These are phyloP conservation scores for Charina bottae DNA, from an alignment of 2,113 vertebrate genomes.

Conservation along the genomic window DNA sequence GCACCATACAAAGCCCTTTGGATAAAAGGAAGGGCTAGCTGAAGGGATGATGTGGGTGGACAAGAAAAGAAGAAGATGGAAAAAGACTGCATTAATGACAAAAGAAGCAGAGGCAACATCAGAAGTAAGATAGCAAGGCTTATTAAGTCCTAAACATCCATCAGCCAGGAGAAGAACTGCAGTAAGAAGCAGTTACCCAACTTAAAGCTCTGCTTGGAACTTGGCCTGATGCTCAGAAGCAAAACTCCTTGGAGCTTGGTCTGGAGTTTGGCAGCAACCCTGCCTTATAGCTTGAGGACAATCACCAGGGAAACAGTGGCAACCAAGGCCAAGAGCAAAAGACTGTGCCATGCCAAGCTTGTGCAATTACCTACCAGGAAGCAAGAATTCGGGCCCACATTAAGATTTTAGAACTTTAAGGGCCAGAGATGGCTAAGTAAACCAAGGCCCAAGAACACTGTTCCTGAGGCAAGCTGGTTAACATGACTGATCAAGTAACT, in stretches of 20 bases:
- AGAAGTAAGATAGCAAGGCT: not conserved
- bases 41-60: not conserved
- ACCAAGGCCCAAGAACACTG: not conserved
- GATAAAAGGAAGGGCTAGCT: not conserved
- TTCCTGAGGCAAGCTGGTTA: not conserved
- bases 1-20: not conserved
- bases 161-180: not conserved
- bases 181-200: not conserved
- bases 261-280: not conserved
- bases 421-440: not conserved
- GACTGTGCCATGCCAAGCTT: not conserved
- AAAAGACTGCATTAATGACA: not conserved
- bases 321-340: not conserved
- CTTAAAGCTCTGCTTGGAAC: not conserved
- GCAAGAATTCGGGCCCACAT: not conserved
- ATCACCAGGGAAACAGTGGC: not conserved
- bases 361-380: not conserved
- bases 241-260: not conserved
- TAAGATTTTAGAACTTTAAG: not conserved
- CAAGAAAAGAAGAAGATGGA: not conserved
- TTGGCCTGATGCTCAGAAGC: not conserved
- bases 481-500: not conserved
- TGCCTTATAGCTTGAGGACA: not conserved
- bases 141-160: not conserved
- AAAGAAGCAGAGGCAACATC: not conserved